A percentile compares a stretch with the other conserved stretches of the same genome.
These are phyloP conservation scores for Sterrhoptilus dennistouni DNA, from an alignment of 2,113 vertebrate genomes.

Conservation along the genomic window DNA sequence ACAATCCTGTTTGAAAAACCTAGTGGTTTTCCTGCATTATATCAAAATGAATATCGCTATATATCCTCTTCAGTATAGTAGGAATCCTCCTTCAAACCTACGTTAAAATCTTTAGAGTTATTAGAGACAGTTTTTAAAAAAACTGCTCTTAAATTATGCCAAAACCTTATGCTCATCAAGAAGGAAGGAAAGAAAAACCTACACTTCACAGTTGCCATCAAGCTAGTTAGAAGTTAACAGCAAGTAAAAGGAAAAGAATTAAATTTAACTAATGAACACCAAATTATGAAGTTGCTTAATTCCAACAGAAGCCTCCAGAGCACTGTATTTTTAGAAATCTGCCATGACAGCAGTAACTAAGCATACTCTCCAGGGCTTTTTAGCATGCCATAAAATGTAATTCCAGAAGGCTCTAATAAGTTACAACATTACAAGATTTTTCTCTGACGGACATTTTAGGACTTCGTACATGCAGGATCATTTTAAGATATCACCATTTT, in stretches of 20 bases:
- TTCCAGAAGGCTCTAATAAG: slow-evolving; percentile 36
- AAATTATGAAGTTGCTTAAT: slow-evolving; percentile 41
- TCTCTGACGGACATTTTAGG: neutral
- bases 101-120: neutral
- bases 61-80: neutral
- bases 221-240: neutral
- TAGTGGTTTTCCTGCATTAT: neutral
- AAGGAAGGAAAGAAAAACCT: neutral
- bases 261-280: slow-evolving; percentile 45
- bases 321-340: slow-evolving; percentile 26
- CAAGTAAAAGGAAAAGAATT: slow-evolving; percentile 8
- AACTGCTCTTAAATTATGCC: neutral
- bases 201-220: slow-evolving; percentile 1
- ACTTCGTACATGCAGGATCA: neutral
- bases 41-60: neutral
- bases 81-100: neutral
- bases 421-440: slow-evolving; percentile 4
- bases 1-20: neutral
- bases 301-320: slow-evolving; percentile 44
- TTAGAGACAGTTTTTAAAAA: neutral
- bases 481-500: neutral
- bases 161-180: neutral
- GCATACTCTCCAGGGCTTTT: slow-evolving; percentile 26
- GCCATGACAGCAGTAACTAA: slow-evolving; percentile 49
- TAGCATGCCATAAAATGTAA: slow-evolving; percentile 15